Conservation (phyloP, 1,140 invertebrate genomes). For the Bombus impatiens region DNA sequence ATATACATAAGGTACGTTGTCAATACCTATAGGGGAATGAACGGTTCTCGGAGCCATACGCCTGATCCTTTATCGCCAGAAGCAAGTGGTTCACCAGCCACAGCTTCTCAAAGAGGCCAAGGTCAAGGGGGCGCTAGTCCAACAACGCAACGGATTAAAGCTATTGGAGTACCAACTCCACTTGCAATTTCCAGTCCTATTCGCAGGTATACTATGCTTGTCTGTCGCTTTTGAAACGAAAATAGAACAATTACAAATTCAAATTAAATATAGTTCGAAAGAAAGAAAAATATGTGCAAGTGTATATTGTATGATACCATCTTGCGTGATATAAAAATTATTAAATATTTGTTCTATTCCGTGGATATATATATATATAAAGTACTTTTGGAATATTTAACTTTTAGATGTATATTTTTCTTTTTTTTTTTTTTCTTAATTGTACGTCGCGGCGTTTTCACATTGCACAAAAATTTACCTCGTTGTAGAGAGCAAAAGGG, state of each 20-base stretch:
- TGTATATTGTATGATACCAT: conserved; percentile 30
- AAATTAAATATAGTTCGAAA: background rate
- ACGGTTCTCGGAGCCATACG: conserved; percentile 87
- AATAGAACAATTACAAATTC: conserved; percentile 31
- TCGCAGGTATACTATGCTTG: conserved; percentile 85
- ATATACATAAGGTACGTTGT: conserved; percentile 46
- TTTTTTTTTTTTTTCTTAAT: conserved; percentile 23
- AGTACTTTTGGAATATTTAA: conserved; percentile 41
- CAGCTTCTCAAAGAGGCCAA: conserved; percentile 82
- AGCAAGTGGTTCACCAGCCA: conserved; percentile 78
- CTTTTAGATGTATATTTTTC: conserved; percentile 53
- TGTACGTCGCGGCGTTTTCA: conserved; percentile 53
- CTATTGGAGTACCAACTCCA: conserved; percentile 93
- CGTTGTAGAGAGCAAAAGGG: conserved; percentile 64
- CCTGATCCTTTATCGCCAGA: conserved; percentile 87
- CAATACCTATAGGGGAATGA: conserved; percentile 81
- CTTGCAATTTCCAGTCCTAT: conserved; percentile 92
- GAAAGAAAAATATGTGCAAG: conserved; percentile 36
- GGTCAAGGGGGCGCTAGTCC: conserved; percentile 86
- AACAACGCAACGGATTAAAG: conserved; percentile 95
- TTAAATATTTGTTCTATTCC: conserved; percentile 33
- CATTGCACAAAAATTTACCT: conserved; percentile 62
- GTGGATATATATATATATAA: conserved; percentile 20
- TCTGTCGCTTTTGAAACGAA: background rate
- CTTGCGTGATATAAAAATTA: conserved; percentile 30